Evolutionary conservation across 2,113 vertebrate species (phyloP), one percentile per base, ranked within the genome.

Genomic region (Calidris pygmaea): DNA sequence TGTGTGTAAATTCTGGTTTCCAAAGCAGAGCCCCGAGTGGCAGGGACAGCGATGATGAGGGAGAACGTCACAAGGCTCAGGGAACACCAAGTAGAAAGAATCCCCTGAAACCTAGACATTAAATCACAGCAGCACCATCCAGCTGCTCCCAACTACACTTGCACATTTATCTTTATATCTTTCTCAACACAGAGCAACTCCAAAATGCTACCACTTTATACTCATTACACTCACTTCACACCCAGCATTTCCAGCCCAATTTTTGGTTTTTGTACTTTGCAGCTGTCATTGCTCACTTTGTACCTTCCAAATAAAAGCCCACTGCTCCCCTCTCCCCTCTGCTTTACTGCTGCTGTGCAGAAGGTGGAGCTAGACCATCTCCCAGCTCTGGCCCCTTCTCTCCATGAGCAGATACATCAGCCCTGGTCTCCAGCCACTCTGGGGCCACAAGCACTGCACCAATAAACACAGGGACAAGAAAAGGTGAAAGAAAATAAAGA

Each of bases 31-130:
- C 65, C 73, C 14, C 26, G 41, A 74, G 24, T 20, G 60, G 60
- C 21, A 32, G 41, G 20, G 41, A 43, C 15, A n/a, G 45, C 4
- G 48, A 53, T 12, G 68, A 41, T 4, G 48, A 59, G 37, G 23
- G 14, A 85, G 16, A 62, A 65, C n/a, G 20, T 15, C 11, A 34
- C 0, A 4, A 66, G 52, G 32, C 35, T 50, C 66, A 58, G 63
- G 32, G n/a, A 93, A 81, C 9, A 23, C 16, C 37, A 45, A 79
- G 53, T 23, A 78, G 80, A 87, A 87, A 34, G 12, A 88, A 65
- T 10, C n/a, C 22, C 13, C 6, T 43, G 16, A 67, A 86, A 73
- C 1, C 0, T 1, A 14, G 0, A 34, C 30, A 55, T 68, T 29
- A 14, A 50, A 30, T 47, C 62, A 30, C 16, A 26, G 80, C 82